Evolutionary conservation across 2,888 invertebrate genomes (phyloP), one percentile per base, ranked within the genome.

Genomic region (Lasioglossum calceatum): DNA sequence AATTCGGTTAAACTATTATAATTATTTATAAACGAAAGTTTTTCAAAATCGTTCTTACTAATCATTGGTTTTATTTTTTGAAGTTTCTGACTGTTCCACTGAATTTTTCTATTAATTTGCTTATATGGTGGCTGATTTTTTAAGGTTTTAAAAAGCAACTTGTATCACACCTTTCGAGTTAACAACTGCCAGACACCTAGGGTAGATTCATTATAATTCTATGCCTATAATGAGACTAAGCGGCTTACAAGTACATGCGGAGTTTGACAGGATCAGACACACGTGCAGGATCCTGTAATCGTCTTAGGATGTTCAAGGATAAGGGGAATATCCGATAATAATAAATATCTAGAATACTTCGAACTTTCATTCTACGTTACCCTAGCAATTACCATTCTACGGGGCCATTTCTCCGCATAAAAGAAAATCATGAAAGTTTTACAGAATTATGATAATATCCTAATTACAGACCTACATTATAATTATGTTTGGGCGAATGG

Each of bases 191-290:
- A 84, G 73, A 77, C 74, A 39, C 83, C 81, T 78, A 82, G 87
- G 82, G 81, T 23, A 74, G 77, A 91, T 93, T 93, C 93, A 93
- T 93, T 93, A 93, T 93, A 93, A 93, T 93, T 93, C 91, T 89
- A 93, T 88, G 90, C 92, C 91, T 92, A 92, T 94, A 94, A 94
- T 94, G 93, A 93, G 92, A 89, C 85, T 93, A 94, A 94, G 94
- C 93, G 87, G 93, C 92, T 94, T 93, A 93, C 82, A 88, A 84
- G 88, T 89, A 87, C 90, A 89, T 89, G 85, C 80, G 77, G 89
- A 88, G 89, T 90, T 89, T 88, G 87, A 77, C 87, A 88, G 89
- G 89, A 92, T 90, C 88, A 88, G 78, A 78, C 86, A 86, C 89
- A 87, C 83, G 83, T 84, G 87, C 87, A 82, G 82, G 72, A 73